These are phyloP conservation scores for Halcyon leucocephala DNA, from an alignment of 2,797 vertebrate genomes.

Conservation along the genomic window DNA sequence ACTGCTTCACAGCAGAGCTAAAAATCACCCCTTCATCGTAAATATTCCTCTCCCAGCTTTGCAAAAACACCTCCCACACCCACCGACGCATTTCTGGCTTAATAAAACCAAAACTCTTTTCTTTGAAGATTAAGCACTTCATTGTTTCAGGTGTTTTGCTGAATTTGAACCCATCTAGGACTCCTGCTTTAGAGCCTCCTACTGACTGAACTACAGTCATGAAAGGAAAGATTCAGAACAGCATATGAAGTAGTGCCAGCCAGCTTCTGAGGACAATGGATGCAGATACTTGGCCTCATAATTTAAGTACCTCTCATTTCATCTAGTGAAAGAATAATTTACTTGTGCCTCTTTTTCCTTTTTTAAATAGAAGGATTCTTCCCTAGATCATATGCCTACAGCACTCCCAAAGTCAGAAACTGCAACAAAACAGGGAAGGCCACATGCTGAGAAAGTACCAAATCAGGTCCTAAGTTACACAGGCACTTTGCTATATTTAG, in stretches of 20 bases:
- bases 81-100: neutral
- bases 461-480: neutral
- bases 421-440: neutral
- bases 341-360: neutral
- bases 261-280: neutral
- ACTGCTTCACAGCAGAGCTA: neutral
- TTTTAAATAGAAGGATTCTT: neutral
- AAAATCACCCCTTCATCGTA: neutral
- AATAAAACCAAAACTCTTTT: neutral
- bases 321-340: neutral
- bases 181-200: neutral
- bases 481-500: neutral
- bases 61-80: neutral
- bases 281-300: neutral
- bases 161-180: neutral
- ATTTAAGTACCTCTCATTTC: neutral
- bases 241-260: neutral
- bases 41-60: neutral
- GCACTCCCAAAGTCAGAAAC: neutral
- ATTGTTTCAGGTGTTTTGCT: slow-evolving; percentile 15
- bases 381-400: neutral
- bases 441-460: neutral
- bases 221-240: neutral
- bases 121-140: neutral
- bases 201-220: neutral